These are phyloP conservation scores for Galendromus occidentalis DNA, from an alignment of 1,140 invertebrate species.

Conservation along the genomic window DNA sequence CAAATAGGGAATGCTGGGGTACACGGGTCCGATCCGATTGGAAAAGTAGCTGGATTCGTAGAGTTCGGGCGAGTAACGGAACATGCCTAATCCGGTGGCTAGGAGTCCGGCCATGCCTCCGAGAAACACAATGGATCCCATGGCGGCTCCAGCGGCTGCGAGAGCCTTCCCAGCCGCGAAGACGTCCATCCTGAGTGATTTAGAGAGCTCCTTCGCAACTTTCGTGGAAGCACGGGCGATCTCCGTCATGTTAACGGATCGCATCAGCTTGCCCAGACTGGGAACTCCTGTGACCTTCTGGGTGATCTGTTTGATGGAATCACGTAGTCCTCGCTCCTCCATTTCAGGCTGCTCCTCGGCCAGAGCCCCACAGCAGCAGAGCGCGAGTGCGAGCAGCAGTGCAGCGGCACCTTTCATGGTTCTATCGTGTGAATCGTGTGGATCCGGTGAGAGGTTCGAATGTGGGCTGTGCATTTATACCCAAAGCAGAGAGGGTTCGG, in stretches of 20 bases:
- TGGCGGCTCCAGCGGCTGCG: background rate
- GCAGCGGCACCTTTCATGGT: background rate
- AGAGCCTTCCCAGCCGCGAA: background rate
- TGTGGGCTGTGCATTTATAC: slow-evolving; percentile 9
- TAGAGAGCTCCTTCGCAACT: slow-evolving; percentile 3
- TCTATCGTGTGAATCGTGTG: background rate
- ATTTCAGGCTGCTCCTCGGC: background rate
- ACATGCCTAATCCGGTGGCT: slow-evolving; percentile 1
- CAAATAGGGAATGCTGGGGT: background rate
- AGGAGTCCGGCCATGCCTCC: slow-evolving; percentile 9
- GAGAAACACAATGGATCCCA: slow-evolving; percentile 1
- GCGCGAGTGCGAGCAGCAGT: background rate
- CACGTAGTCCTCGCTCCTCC: background rate
- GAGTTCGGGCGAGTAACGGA: slow-evolving; percentile 5
- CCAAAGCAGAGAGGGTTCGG: background rate
- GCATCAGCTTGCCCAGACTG: background rate
- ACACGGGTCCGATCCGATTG: background rate
- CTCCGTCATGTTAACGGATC: background rate
- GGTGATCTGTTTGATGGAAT: slow-evolving; percentile 6
- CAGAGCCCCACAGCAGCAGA: background rate
- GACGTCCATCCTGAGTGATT: background rate
- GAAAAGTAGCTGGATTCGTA: slow-evolving; percentile 7
- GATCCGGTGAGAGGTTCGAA: background rate
- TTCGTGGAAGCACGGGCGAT: background rate
- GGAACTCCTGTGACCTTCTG: slow-evolving; percentile 1